Percentiles rank a stretch among this genome's conserved stretches.
phyloP scores from a whole-genome alignment of 2,888 invertebrate genomes.

The Mythimna pallens region DNA sequence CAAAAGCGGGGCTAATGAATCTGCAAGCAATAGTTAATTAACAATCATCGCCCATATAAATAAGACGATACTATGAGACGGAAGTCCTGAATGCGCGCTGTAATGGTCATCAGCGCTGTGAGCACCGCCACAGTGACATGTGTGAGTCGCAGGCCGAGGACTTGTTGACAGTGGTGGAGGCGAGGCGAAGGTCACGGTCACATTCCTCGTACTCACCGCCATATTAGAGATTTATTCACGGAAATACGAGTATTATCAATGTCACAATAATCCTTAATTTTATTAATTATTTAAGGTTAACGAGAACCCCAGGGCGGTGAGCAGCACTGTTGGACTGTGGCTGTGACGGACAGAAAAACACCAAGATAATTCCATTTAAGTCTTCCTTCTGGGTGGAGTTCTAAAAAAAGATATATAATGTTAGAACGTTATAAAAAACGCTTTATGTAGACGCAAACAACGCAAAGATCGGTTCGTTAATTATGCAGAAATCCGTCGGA shows the following conservation, averaged over 20 bases:
- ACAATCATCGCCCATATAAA: too few species aligned
- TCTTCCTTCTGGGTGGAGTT: neutral
- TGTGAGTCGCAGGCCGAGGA: neutral
- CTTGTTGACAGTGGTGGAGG: conserved; percentile 5
- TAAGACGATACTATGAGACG: too few species aligned
- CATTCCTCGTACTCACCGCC: neutral
- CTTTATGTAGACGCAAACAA: conserved; percentile 23
- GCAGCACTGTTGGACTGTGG: neutral
- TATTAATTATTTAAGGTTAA: conserved; percentile 13
- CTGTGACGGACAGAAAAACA: neutral
- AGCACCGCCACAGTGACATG: neutral
- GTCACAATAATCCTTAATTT: conserved; percentile 3
- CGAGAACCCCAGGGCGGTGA: neutral
- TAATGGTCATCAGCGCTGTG: neutral
- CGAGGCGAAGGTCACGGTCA: conserved; percentile 15
- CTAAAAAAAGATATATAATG: conserved; percentile 10
- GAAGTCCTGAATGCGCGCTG: neutral
- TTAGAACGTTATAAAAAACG: conserved; percentile 12
- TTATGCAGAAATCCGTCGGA: conserved; percentile 51
- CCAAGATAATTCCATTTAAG: neutral
- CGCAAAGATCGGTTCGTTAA: conserved; percentile 24
- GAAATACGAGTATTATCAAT: conserved; percentile 29
- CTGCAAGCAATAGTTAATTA: neutral
- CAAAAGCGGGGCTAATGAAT: neutral
- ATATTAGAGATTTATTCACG: conserved; percentile 32